Evolutionary conservation across 2,797 vertebrate genomes (phyloP), one percentile per base, ranked within the genome.

Genomic region (Arremon brunneinucha): DNA sequence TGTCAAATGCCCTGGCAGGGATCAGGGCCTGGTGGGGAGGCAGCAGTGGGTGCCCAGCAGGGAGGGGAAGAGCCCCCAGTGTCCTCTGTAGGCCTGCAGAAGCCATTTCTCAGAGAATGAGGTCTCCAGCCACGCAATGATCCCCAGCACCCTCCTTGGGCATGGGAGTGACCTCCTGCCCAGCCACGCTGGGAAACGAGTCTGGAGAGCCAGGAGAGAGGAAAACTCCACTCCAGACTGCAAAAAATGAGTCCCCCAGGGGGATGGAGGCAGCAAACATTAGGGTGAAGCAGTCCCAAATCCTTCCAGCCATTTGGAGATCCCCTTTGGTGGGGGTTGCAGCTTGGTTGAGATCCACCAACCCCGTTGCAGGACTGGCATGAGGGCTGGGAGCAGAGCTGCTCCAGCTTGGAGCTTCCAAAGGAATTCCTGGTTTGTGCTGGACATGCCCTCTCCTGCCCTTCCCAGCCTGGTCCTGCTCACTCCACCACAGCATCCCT

Each of bases 71-170:
- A 64, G 15, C 19, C 2, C 28, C 30, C n/a, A 30, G 22, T 2
- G 3, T n/a, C 30, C 10, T 41, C 30, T 44, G 18, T 52, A 77
- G 57, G 60, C 30, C 27, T 43, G 35, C 24, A 83, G 80, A 37
- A 60, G 12, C 11, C 3, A 1, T 46, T 71, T 16, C 35, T 83
- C 41, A 34, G 37, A 37, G 19, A 65, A 34, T 84, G 17, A 1
- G 0, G 14, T 60, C 19, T 64, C n/a, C 65, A 55, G 35, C n/a
- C 34, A 5, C 8, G 9, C 12, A 23, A 17, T 0, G 0, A 8
- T 30, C 28, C 46, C 52, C 70, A 57, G 27, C 5, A 60, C 8
- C 13, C 3, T 88, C 14, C 21, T 6, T 3, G 49, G 62, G 27
- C 1, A 0, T 14, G 28, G 53, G 35, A 43, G 11, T 12, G 52